These are phyloP conservation scores for Colostygia pectinataria DNA, from an alignment of 2,888 invertebrate species.

Conservation along the genomic window DNA sequence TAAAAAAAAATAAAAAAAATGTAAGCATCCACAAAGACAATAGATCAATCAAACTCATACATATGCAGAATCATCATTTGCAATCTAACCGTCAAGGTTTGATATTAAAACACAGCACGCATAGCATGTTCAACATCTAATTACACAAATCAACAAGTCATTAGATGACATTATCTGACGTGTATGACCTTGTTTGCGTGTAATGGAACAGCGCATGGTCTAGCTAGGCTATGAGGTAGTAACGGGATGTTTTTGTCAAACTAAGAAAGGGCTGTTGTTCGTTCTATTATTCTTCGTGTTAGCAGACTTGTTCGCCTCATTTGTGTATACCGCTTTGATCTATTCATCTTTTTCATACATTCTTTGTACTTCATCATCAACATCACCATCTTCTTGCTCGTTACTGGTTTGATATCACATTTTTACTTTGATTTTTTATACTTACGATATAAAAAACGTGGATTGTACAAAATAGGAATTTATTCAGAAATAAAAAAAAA, in stretches of 20 bases:
- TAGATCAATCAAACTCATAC: constrained; percentile 14
- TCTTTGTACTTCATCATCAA: no score
- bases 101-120: constrained; percentile 15
- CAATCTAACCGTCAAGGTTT: constrained; percentile 17
- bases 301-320: not conserved
- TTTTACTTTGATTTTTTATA: no score
- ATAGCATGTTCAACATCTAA: constrained; percentile 30
- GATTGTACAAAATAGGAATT: no score
- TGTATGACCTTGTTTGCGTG: constrained; percentile 21
- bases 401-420: no score
- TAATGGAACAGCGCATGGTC: constrained; percentile 14
- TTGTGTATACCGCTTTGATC: not conserved
- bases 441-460: no score
- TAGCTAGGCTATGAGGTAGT: constrained; percentile 8
- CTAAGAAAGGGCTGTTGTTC: constrained; percentile 4
- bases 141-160: constrained; percentile 27
- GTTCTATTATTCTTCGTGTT: constrained; percentile 1
- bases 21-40: not conserved
- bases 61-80: constrained; percentile 17
- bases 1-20: no score
- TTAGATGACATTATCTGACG: constrained; percentile 26
- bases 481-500: no score
- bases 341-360: not conserved
- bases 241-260: constrained; percentile 9
- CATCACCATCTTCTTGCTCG: no score